Evolutionary conservation across 1,140 invertebrate species (phyloP).

Genomic region (Drosophila ironensis): DNA sequence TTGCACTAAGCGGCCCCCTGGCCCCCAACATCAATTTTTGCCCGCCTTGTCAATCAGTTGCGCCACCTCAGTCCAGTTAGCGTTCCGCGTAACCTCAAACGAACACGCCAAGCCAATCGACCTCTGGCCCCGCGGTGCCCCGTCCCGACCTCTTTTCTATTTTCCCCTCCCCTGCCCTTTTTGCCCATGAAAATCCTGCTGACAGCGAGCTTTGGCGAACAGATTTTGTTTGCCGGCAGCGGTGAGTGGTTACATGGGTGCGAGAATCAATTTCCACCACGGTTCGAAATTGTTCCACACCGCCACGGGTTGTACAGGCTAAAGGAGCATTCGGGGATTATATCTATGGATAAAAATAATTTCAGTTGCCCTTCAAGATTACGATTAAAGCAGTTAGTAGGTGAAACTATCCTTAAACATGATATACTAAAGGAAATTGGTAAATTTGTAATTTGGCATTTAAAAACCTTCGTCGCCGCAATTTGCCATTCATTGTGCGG

Average conservation of each 20-base stretch:
- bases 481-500: not conserved
- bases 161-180: not conserved
- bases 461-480: not conserved
- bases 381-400: too few species aligned
- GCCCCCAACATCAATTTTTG: constrained; percentile 50
- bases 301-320: too few species aligned
- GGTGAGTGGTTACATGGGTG: constrained; percentile 3
- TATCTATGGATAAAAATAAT: too few species aligned
- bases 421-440: too few species aligned
- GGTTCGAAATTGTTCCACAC: too few species aligned
- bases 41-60: constrained; percentile 49
- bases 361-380: too few species aligned
- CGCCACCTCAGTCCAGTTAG: constrained; percentile 11
- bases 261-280: too few species aligned
- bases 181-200: constrained; percentile 24
- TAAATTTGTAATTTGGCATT: not conserved
- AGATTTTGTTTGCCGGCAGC: constrained; percentile 35
- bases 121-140: not conserved
- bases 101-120: constrained; percentile 35
- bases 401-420: too few species aligned
- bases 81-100: constrained; percentile 41
- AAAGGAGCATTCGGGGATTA: too few species aligned
- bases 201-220: constrained; percentile 20
- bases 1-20: not conserved
- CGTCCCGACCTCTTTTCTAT: not conserved